These are phyloP conservation scores for Brachyopa scutellaris DNA, from an alignment of 2,888 invertebrate genomes.

Conservation along the genomic window DNA sequence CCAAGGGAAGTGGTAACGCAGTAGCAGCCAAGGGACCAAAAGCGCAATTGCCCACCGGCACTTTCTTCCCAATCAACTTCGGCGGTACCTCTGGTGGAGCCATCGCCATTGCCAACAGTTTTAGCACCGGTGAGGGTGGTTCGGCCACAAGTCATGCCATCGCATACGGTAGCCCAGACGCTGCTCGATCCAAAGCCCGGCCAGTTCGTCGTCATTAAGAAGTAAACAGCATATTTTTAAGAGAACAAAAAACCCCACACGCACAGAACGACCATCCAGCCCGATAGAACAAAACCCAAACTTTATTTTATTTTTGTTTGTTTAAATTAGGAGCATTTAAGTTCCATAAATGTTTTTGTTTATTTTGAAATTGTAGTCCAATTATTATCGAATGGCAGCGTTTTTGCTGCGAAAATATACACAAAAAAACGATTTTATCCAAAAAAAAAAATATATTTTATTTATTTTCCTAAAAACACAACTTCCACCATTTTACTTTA, in stretches of 20 bases:
- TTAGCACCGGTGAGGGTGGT: slow-evolving; percentile 81
- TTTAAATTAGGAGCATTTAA: slow-evolving; percentile 52
- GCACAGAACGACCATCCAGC: slow-evolving; percentile 41
- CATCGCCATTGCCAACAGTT: slow-evolving; percentile 82
- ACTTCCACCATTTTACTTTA: no score
- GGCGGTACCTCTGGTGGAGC: slow-evolving; percentile 81
- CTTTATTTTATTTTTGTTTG: slow-evolving; percentile 33
- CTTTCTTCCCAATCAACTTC: slow-evolving; percentile 81
- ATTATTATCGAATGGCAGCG: slow-evolving; percentile 66
- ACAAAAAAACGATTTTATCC: slow-evolving; percentile 58
- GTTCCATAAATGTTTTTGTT: slow-evolving; percentile 49
- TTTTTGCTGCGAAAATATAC: slow-evolving; percentile 63
- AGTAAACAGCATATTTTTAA: not conserved
- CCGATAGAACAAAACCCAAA: slow-evolving; percentile 43
- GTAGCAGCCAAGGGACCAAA: slow-evolving; percentile 73
- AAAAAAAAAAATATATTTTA: slow-evolving; percentile 1
- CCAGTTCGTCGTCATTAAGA: slow-evolving; percentile 73
- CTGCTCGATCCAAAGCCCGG: slow-evolving; percentile 77
- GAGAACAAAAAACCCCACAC: slow-evolving; percentile 11
- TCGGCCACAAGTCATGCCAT: slow-evolving; percentile 81
- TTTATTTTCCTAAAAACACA: slow-evolving; percentile 1
- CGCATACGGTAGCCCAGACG: slow-evolving; percentile 81
- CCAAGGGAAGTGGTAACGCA: slow-evolving; percentile 67
- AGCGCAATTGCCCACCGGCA: slow-evolving; percentile 78
- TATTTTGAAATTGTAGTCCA: slow-evolving; percentile 66